These are phyloP conservation scores for Apis dorsata DNA, from an alignment of 1,140 invertebrate genomes.

Conservation along the genomic window DNA sequence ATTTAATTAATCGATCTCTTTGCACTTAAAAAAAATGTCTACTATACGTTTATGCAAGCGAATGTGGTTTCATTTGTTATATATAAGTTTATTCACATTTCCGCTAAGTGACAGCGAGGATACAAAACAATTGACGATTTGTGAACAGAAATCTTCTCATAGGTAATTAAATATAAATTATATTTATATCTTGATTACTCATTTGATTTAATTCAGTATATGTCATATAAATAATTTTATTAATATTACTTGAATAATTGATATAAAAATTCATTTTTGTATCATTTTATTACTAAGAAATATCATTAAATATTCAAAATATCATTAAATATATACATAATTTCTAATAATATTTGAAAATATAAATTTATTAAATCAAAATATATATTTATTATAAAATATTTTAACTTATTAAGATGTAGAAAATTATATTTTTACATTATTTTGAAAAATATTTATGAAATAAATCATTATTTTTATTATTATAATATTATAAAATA, in stretches of 20 bases:
- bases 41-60: conserved; percentile 1
- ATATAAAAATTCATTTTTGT: no score
- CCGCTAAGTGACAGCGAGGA: conserved; percentile 15
- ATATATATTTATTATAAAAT: background rate
- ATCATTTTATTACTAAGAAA: no score
- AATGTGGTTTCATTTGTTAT: conserved; percentile 26
- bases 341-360: background rate
- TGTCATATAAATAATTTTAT: background rate
- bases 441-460: background rate
- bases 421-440: background rate
- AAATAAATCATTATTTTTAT: background rate
- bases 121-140: conserved; percentile 53
- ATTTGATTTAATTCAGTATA: background rate
- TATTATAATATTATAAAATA: background rate
- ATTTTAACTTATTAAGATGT: background rate
- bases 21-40: conserved; percentile 45
- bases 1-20: conserved; percentile 3
- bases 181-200: background rate
- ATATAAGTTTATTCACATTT: background rate
- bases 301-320: no score
- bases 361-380: background rate
- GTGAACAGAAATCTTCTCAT: conserved; percentile 32
- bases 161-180: conserved; percentile 50
- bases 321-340: no score
- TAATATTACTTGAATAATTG: background rate